Evolutionary conservation across 2,113 vertebrate species (phyloP).

Genomic region (Thermophis baileyi): DNA sequence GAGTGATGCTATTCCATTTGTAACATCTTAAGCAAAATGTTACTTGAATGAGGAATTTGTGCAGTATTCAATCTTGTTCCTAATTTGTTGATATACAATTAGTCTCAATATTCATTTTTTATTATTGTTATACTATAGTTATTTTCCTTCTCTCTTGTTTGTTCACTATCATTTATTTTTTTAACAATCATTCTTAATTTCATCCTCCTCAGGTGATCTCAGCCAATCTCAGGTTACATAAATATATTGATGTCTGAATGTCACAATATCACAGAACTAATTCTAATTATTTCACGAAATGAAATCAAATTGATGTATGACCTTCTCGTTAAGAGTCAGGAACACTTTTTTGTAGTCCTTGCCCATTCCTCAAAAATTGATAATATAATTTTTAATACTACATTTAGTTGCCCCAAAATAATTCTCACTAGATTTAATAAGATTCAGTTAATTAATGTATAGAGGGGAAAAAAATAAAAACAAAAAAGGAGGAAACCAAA

Average conservation of each 20-base stretch:
- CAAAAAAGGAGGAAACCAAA: not conserved
- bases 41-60: too few species aligned
- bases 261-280: not conserved
- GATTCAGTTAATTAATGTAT: not conserved
- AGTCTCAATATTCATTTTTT: too few species aligned
- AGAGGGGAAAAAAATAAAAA: not conserved
- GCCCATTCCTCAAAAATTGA: not conserved
- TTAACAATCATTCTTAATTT: too few species aligned
- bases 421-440: not conserved
- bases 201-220: too few species aligned
- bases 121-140: too few species aligned
- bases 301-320: not conserved
- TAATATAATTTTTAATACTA: not conserved
- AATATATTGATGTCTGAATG: not conserved
- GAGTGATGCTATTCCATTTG: too few species aligned
- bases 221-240: too few species aligned
- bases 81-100: too few species aligned
- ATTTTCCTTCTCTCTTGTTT: too few species aligned
- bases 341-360: not conserved
- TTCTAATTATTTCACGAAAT: not conserved
- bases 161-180: too few species aligned
- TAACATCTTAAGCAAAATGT: too few species aligned
- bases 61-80: too few species aligned
- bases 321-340: not conserved
- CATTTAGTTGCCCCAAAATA: not conserved